Evolutionary conservation across 2,888 invertebrate species (phyloP), one percentile per base, ranked within the genome.

Genomic region (Diploptera punctata): DNA sequence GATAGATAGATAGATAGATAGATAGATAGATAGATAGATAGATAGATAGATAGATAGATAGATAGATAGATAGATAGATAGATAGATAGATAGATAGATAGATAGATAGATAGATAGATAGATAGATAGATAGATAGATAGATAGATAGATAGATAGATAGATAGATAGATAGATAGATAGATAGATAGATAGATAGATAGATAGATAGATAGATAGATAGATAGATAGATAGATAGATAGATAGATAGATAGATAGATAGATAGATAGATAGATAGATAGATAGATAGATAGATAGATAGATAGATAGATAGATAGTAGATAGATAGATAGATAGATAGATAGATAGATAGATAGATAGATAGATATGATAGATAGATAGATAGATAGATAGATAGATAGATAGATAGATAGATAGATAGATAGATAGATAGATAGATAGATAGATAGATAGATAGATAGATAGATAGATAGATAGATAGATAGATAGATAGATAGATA

Each of bases 1-100:
- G 47, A 47, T 47, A 47, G 47, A 47, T 47, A 47, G 47, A 47
- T 47, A 47, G 47, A 47, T 47, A 47, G 47, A 47, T 47, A 47
- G 47, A 47, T 47, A 47, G 47, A 47, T 47, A 47, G 47, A 47
- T 47, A 47, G 47, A 47, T 47, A 47, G 47, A 47, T 47, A 47
- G 47, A 47, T 47, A 47, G 47, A 47, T 47, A 47, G 47, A 47
- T 47, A 47, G 47, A 47, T 47, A 47, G 47, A 47, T 47, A 47
- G 47, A 47, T 47, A 47, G 47, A 47, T 47, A 47, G 47, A 47
- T 47, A 47, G 47, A 47, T 47, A 47, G 47, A 47, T 47, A 47
- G 47, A 47, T 47, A 47, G 47, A 47, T 47, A 47, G 47, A 47
- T 47, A 47, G 47, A 47, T 47, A 47, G 47, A 47, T 47, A 47